Conservation (phyloP, 2,797 vertebrate genomes). For the Loris lydekkerianus region DNA sequence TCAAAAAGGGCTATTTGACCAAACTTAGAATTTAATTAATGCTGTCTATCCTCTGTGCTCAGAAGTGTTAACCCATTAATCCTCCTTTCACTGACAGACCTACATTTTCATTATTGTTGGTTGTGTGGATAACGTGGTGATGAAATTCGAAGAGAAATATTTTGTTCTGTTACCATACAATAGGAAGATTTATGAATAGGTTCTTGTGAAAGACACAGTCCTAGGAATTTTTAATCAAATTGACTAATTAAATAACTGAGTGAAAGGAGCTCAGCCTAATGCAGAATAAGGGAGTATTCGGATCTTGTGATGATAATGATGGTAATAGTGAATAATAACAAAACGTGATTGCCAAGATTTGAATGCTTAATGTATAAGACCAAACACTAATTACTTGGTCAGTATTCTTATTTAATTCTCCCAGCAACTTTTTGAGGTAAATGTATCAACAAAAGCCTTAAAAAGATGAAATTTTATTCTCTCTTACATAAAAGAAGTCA, state of each 20-base stretch:
- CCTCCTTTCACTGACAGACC: background rate
- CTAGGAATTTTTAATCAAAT: conserved; percentile 37
- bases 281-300: conserved; percentile 18
- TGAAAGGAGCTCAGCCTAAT: background rate
- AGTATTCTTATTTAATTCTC: conserved; percentile 12
- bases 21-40: conserved; percentile 44
- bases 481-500: background rate
- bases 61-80: background rate
- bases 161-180: conserved; percentile 6
- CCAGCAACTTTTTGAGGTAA: conserved; percentile 13
- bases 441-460: background rate
- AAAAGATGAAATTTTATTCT: background rate
- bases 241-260: conserved; percentile 32
- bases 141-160: conserved; percentile 53
- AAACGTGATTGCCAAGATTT: conserved; percentile 15
- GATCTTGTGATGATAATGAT: background rate
- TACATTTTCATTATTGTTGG: background rate
- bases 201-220: conserved; percentile 17
- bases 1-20: conserved; percentile 20
- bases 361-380: background rate
- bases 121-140: conserved; percentile 31
- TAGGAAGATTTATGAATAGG: conserved; percentile 28
- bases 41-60: background rate
- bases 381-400: background rate
- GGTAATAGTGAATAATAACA: background rate